phyloP scores from a whole-genome alignment of 2,113 vertebrate species.

The Psophia crepitans region DNA sequence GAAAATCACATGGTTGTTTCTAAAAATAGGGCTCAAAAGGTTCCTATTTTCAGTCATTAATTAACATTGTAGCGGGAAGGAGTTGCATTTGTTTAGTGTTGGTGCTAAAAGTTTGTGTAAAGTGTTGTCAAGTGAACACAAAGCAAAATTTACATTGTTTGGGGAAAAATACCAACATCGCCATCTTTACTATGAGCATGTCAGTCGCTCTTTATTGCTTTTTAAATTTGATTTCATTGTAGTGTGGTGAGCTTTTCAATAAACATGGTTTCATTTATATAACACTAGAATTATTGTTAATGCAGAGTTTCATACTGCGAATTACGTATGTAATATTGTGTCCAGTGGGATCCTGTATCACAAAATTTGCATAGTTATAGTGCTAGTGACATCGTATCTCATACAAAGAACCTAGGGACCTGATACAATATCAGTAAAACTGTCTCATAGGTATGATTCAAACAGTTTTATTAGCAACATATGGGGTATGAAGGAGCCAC shows the following conservation, averaged over 20 bases:
- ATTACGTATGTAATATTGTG: slow-evolving; percentile 31
- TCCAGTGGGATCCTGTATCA: slow-evolving; percentile 55
- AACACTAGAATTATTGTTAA: slow-evolving; percentile 41
- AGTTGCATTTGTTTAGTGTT: neutral
- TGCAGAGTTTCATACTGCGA: slow-evolving; percentile 9
- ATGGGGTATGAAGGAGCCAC: slow-evolving; percentile 72
- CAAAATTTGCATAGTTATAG: slow-evolving; percentile 66
- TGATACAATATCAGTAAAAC: slow-evolving; percentile 72
- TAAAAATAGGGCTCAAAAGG: neutral
- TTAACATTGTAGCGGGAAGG: neutral
- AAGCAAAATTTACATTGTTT: neutral
- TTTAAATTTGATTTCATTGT: slow-evolving; percentile 39
- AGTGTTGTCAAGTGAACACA: neutral
- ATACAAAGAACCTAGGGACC: slow-evolving; percentile 56
- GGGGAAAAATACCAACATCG: neutral
- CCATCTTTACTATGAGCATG: neutral
- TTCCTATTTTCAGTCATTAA: neutral
- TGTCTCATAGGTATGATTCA: slow-evolving; percentile 77
- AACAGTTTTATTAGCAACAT: slow-evolving; percentile 77
- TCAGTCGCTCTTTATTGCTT: slow-evolving; percentile 51
- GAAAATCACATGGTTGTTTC: neutral
- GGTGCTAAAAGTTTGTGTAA: neutral
- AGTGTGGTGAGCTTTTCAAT: slow-evolving; percentile 27
- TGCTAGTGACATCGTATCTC: slow-evolving; percentile 63
- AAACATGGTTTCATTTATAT: slow-evolving; percentile 49